Conservation (phyloP, 2,888 invertebrate species). For the Agriopis aurantiaria region DNA sequence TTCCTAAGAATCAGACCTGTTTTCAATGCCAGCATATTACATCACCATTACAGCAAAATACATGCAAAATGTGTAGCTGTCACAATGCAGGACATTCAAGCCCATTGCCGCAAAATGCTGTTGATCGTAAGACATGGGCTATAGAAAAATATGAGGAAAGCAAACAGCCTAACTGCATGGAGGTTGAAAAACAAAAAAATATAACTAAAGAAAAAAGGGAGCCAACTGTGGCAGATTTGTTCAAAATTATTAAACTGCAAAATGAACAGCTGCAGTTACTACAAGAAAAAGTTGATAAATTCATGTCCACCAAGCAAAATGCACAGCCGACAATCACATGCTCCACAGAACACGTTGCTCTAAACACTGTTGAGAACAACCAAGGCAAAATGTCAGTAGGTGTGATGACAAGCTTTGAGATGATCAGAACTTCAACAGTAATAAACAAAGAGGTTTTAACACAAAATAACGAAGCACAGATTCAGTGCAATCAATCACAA, state of each 20-base stretch:
- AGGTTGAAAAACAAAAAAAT: constrained; percentile 67
- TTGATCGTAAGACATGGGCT: constrained; percentile 74
- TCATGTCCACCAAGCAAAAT: constrained; percentile 67
- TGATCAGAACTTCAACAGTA: constrained; percentile 81
- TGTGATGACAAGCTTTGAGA: constrained; percentile 91
- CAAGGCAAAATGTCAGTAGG: constrained; percentile 89
- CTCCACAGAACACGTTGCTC: constrained; percentile 65
- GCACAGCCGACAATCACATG: constrained; percentile 59
- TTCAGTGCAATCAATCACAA: constrained; percentile 78
- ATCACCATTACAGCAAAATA: constrained; percentile 33
- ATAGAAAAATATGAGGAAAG: constrained; percentile 72
- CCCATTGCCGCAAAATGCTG: constrained; percentile 56
- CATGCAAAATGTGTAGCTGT: constrained; percentile 47
- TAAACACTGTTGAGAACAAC: constrained; percentile 69
- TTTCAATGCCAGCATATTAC: constrained; percentile 44
- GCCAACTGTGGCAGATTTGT: constrained; percentile 86
- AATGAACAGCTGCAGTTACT: constrained; percentile 88
- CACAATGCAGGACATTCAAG: constrained; percentile 23
- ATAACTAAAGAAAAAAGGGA: constrained; percentile 75
- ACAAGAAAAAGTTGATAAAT: constrained; percentile 88
- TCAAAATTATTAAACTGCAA: constrained; percentile 89
- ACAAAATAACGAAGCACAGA: constrained; percentile 68
- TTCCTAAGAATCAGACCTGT: constrained; percentile 45
- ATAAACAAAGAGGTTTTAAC: constrained; percentile 76
- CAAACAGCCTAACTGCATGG: constrained; percentile 58